phyloP scores from a whole-genome alignment of 2,888 invertebrate species.

The Phortica okadai region DNA sequence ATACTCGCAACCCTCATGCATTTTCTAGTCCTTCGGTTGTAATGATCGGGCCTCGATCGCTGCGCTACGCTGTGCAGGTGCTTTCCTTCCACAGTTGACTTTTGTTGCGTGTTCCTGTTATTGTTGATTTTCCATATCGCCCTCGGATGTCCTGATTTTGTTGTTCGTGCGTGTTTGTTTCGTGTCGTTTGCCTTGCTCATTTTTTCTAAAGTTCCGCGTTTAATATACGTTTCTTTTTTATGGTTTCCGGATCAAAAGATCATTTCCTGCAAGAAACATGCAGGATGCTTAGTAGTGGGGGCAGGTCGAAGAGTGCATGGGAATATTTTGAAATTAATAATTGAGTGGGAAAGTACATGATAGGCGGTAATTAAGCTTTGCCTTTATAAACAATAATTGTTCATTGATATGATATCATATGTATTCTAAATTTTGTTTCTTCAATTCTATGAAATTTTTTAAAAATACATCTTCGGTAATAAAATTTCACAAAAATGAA shows the following conservation, averaged over 20 bases:
- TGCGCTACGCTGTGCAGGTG: conserved; percentile 61
- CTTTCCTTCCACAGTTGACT: conserved; percentile 52
- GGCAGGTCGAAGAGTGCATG: conserved; percentile 42
- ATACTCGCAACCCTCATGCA: background rate
- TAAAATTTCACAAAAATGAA: background rate
- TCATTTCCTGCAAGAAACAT: conserved; percentile 72
- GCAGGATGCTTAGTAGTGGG: conserved; percentile 61
- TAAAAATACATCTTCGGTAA: too few species aligned
- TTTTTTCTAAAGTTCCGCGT: conserved; percentile 40
- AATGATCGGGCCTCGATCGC: background rate
- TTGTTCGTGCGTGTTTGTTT: conserved; percentile 40
- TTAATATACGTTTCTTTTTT: conserved; percentile 61
- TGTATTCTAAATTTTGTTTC: too few species aligned
- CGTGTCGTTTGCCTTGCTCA: background rate
- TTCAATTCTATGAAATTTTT: too few species aligned
- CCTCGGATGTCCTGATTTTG: conserved; percentile 61
- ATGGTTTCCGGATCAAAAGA: conserved; percentile 76
- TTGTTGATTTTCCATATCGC: background rate
- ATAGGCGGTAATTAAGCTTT: too few species aligned
- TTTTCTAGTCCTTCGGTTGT: conserved; percentile 40
- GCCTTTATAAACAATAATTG: too few species aligned
- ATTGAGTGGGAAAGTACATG: conserved; percentile 27
- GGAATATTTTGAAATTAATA: conserved; percentile 53
- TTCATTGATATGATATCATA: too few species aligned
- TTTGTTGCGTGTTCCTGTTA: background rate